A percentile compares a stretch with the other conserved stretches of the same genome.
Evolutionary conservation across 2,888 invertebrate genomes (phyloP).

Genomic region (Cantharis nigra): DNA sequence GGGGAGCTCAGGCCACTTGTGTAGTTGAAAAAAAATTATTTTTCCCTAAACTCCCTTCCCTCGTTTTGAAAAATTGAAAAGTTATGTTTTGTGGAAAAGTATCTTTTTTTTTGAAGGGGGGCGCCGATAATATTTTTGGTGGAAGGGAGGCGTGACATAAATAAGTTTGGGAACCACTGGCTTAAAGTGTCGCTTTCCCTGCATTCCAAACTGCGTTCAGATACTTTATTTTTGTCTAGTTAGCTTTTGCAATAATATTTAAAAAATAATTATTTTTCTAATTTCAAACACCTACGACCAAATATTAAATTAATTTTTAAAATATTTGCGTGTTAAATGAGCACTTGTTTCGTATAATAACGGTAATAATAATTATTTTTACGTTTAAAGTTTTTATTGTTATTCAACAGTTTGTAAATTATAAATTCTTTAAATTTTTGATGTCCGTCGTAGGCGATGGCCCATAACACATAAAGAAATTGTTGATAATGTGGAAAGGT

Average conservation of each 20-base stretch:
- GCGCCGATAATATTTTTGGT: too few species aligned
- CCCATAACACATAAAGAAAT: not conserved
- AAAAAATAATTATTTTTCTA: not conserved
- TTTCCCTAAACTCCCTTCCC: too few species aligned
- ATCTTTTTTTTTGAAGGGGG: too few species aligned
- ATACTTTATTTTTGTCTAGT: not conserved
- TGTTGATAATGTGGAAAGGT: not conserved
- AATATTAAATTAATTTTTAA: conserved; percentile 3
- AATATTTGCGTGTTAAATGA: conserved; percentile 19
- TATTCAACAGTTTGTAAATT: not conserved
- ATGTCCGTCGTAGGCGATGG: not conserved
- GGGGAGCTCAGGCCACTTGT: too few species aligned
- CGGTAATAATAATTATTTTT: conserved; percentile 26
- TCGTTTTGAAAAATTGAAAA: too few species aligned
- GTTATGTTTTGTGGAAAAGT: too few species aligned
- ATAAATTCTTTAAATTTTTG: not conserved
- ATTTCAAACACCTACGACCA: not conserved
- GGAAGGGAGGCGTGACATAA: too few species aligned
- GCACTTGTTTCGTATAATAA: conserved; percentile 24
- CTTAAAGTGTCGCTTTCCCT: too few species aligned
- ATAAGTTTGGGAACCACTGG: too few species aligned
- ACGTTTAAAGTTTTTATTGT: conserved; percentile 16
- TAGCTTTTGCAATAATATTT: not conserved
- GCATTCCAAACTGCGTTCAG: too few species aligned
- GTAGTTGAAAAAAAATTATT: too few species aligned